Conservation (phyloP, 2,888 invertebrate genomes). For the Metopia argyrocephala region DNA sequence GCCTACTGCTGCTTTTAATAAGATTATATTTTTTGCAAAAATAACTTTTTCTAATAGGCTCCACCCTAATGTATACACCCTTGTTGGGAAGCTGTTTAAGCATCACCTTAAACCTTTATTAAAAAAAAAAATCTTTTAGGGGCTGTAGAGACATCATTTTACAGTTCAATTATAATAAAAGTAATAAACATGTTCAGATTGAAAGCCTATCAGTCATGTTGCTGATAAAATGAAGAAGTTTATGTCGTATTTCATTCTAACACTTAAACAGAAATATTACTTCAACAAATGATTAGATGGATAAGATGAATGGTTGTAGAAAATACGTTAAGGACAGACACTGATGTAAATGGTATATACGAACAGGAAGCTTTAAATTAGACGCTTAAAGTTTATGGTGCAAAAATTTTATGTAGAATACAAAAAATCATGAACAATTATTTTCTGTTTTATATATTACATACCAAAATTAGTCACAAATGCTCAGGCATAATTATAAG, state of each 20-base stretch:
- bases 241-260: not conserved
- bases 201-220: no score
- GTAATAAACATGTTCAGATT: not conserved
- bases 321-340: not conserved
- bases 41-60: no score
- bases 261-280: not conserved
- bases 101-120: not conserved
- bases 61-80: no score
- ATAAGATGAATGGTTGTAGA: no score
- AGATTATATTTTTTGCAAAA: not conserved
- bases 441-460: no score
- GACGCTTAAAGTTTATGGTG: conserved; percentile 5
- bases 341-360: not conserved
- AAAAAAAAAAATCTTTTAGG: not conserved
- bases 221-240: not conserved
- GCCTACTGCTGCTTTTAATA: not conserved
- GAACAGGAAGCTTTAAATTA: conserved; percentile 1
- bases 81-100: no score
- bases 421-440: no score
- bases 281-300: not conserved
- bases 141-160: not conserved
- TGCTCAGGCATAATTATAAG: no score
- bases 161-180: not conserved
- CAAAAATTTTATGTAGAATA: not conserved
- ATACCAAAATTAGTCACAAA: no score